Conservation (phyloP, 2,113 vertebrate genomes). For the Desmodus rotundus region DNA sequence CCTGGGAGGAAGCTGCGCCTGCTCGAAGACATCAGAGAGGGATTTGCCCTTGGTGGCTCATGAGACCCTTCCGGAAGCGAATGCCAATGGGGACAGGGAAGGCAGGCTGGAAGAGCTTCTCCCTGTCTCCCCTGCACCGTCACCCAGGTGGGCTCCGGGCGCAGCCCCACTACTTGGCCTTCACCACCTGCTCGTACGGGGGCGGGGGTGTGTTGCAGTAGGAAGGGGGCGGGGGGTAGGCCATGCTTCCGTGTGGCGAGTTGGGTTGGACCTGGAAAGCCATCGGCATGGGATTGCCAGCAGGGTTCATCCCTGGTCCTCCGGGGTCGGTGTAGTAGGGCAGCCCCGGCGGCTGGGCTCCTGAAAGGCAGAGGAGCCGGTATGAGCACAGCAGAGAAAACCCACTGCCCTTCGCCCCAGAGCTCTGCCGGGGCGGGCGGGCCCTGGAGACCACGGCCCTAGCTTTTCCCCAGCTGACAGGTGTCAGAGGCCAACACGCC, state of each 20-base stretch:
- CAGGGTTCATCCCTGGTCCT: slow-evolving; percentile 78
- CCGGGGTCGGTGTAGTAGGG: slow-evolving; percentile 90
- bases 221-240: slow-evolving; percentile 93
- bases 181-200: slow-evolving; percentile 94
- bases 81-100: slow-evolving; percentile 37
- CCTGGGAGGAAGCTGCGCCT: slow-evolving; percentile 74
- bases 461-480: rapidly evolving
- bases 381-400: background rate
- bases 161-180: slow-evolving; percentile 84
- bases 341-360: slow-evolving; percentile 88
- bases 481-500: background rate
- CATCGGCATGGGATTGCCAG: slow-evolving; percentile 79
- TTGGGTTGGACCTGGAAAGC: slow-evolving; percentile 88
- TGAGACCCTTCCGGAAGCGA: slow-evolving; percentile 54
- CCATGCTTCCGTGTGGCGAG: slow-evolving; percentile 85
- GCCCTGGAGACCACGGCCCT: rapidly evolving
- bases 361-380: slow-evolving; percentile 76
- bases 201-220: slow-evolving; percentile 97
- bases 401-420: rapidly evolving
- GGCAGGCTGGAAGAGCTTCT: slow-evolving; percentile 45
- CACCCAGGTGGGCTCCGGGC: slow-evolving; percentile 47
- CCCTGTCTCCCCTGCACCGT: slow-evolving; percentile 41
- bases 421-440: rapidly evolving
- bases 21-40: slow-evolving; percentile 65
- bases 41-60: slow-evolving; percentile 60